Base-by-base conservation (phyloP, 2,797 vertebrate genomes). In the Ctenopoma kingsleyae region DNA sequence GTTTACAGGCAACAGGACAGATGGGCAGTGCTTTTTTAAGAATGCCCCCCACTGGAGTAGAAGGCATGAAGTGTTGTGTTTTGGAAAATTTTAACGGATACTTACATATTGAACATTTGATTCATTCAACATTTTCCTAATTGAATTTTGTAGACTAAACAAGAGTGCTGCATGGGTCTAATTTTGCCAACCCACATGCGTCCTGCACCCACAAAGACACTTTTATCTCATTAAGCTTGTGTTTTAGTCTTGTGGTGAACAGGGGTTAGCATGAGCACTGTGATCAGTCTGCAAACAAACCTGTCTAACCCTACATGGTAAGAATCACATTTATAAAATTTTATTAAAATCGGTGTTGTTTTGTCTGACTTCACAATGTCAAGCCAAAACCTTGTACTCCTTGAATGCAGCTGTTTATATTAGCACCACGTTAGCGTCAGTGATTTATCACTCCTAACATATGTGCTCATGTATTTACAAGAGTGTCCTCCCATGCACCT, bases 381-480 rank as follows among this genome's bases (percentile, higher is more conserved):
- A 6, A 23, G 30, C 43, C 17, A 38, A 54, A 63, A 23, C 46
- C 5, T 17, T 46, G 13, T 51, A 46, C 52, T 64, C 22, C 41
- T 57, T 53, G 52, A 4, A 62, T 47, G 60, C 83, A 84, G 68
- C 76, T 83, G 78, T 63, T 75, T 71, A 49, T 50, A 78, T 74
- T 64, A 67, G 43, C 7, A 32, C 60, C 56, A 46, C 5, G 19
- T 82, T 77, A 67, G 55, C 61, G 43, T 59, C 30, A 44, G 22
- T 75, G 71, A 88, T 90, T 84, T 76, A 85, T 82, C 22, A 22
- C 55, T 57, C 16, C 25, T 74, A 74, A 80, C 78, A 68, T 48
- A 62, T 80, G 64, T 70, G 63, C 77, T 81, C 70, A 71, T 83
- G 75, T 76, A 67, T 85, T 82, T 76, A 85, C 74, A 76, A 70